Conservation (phyloP, 2,797 vertebrate genomes). For the Smutsia gigantea region DNA sequence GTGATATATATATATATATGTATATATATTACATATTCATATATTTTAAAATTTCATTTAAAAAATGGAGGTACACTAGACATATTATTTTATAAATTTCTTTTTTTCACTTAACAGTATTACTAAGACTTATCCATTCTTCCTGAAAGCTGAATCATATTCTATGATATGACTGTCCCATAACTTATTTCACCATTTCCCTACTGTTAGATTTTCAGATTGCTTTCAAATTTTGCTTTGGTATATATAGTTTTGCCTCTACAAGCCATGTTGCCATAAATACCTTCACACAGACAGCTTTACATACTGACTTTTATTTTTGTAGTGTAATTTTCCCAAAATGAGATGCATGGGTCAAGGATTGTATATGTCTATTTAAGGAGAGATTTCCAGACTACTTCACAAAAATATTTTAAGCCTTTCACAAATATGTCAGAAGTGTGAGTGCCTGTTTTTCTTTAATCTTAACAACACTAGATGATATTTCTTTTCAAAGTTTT, state of each 20-base stretch:
- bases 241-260: background rate
- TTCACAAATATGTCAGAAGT: background rate
- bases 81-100: background rate
- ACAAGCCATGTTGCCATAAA: background rate
- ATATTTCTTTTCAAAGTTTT: background rate
- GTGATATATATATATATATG: background rate
- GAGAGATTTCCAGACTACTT: background rate
- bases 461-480: background rate
- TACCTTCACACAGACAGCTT: background rate
- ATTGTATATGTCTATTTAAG: conserved; percentile 38
- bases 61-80: background rate
- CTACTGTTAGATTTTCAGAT: background rate
- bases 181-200: background rate
- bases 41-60: background rate
- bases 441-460: background rate
- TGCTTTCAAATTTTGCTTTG: background rate
- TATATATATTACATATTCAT: too few species aligned
- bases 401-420: background rate
- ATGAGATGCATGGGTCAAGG: background rate
- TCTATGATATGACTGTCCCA: background rate
- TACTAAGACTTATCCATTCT: background rate
- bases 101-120: background rate
- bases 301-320: background rate
- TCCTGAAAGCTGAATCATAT: conserved; percentile 1
- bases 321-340: background rate